Conservation (phyloP, 2,113 vertebrate genomes). For the Philantomba maxwellii region DNA sequence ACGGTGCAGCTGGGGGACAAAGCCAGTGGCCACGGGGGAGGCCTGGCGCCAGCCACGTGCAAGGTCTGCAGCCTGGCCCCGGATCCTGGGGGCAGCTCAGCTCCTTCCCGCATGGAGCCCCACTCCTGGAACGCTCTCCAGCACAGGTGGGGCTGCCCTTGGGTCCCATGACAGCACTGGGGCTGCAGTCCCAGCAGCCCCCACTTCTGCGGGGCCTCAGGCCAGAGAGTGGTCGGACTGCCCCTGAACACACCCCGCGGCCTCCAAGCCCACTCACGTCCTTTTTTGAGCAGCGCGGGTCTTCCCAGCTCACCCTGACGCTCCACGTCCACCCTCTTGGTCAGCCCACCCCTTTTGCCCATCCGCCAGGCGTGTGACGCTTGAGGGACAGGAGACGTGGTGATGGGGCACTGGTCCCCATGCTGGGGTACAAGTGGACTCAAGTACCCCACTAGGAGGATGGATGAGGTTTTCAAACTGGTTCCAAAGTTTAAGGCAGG, state of each 20-base stretch:
- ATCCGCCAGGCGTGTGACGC: not conserved
- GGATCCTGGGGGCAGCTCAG: not conserved
- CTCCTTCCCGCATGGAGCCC: fast-evolving
- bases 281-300: fast-evolving
- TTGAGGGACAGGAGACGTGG: fast-evolving
- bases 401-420: fast-evolving
- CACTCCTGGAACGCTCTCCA: fast-evolving
- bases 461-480: not conserved
- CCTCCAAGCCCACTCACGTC: not conserved
- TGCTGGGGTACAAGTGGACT: not conserved
- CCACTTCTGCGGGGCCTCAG: fast-evolving
- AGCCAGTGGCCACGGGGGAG: not conserved
- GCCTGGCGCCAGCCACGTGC: fast-evolving
- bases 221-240: not conserved
- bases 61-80: not conserved
- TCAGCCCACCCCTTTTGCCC: not conserved
- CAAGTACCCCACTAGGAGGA: not conserved
- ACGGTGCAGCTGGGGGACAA: fast-evolving
- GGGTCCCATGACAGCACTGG: fast-evolving
- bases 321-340: fast-evolving
- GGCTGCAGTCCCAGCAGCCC: not conserved
- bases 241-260: fast-evolving
- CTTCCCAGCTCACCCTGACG: not conserved
- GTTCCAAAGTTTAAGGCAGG: not conserved
- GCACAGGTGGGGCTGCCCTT: fast-evolving